Evolutionary conservation across 2,113 vertebrate species (phyloP).

Genomic region (Phasianus colchicus): DNA sequence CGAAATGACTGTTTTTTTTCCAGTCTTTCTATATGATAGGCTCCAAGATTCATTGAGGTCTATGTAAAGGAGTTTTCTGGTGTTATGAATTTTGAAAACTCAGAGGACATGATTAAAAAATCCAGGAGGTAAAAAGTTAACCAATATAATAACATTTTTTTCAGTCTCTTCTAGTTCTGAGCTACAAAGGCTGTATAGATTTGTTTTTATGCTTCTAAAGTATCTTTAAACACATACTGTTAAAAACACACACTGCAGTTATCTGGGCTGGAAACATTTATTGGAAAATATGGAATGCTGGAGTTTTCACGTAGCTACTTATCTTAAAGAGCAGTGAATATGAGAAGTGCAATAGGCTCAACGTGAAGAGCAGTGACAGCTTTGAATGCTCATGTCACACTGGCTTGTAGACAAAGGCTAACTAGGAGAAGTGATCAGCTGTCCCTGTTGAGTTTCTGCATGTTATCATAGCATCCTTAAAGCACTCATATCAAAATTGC

Average conservation of each 20-base stretch:
- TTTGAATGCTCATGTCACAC: background rate
- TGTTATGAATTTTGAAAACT: background rate
- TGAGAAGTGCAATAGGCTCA: background rate
- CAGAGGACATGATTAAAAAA: background rate
- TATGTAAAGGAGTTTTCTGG: background rate
- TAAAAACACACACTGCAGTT: background rate
- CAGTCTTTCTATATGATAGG: background rate
- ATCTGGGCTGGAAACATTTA: background rate
- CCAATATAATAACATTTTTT: background rate
- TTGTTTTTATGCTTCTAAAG: background rate
- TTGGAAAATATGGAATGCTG: background rate
- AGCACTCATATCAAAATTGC: background rate
- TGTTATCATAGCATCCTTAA: background rate
- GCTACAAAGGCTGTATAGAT: background rate
- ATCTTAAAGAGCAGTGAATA: background rate
- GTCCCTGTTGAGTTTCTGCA: background rate
- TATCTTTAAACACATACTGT: background rate
- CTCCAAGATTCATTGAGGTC: background rate
- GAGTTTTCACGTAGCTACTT: background rate
- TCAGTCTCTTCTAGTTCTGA: background rate
- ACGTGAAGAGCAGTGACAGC: background rate
- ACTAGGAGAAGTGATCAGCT: background rate
- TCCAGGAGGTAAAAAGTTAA: background rate
- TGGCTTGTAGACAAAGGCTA: background rate
- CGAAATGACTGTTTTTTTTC: background rate